Evolutionary conservation across 2,888 invertebrate genomes (phyloP).

Genomic region (Campoplex capitator): DNA sequence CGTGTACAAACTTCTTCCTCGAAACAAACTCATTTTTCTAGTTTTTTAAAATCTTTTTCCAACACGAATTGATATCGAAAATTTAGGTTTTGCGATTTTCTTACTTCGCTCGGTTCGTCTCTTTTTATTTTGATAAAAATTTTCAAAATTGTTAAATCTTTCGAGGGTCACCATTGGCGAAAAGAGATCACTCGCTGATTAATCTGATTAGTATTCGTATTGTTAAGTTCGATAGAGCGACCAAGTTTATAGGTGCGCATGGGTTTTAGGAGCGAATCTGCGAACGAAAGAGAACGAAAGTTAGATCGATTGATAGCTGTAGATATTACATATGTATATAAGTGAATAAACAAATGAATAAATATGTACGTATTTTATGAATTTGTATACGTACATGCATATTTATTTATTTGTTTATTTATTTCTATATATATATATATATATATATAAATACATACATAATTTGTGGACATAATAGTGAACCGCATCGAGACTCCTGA

Average conservation of each 20-base stretch:
- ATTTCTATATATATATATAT: slow-evolving; percentile 33
- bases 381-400: slow-evolving; percentile 50
- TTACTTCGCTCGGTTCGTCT: neutral
- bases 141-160: neutral
- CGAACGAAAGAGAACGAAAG: slow-evolving; percentile 39
- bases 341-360: slow-evolving; percentile 12
- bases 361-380: slow-evolving; percentile 64
- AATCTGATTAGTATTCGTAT: slow-evolving; percentile 62
- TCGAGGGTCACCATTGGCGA: slow-evolving; percentile 40
- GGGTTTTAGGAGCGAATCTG: slow-evolving; percentile 57
- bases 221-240: slow-evolving; percentile 67
- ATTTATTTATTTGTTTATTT: slow-evolving; percentile 59
- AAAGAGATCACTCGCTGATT: slow-evolving; percentile 38
- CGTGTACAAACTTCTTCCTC: neutral
- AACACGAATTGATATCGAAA: neutral
- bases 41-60: neutral
- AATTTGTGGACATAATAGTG: slow-evolving; percentile 56
- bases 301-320: slow-evolving; percentile 39
- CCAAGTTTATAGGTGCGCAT: slow-evolving; percentile 54
- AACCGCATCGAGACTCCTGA: slow-evolving; percentile 77
- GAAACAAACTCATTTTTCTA: neutral
- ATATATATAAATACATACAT: slow-evolving; percentile 66
- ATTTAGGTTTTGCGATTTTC: neutral
- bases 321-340: slow-evolving; percentile 21
- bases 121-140: no score